These are phyloP conservation scores for Caenorhabditis angaria DNA, from an alignment of 2,888 invertebrate species.

Conservation along the genomic window DNA sequence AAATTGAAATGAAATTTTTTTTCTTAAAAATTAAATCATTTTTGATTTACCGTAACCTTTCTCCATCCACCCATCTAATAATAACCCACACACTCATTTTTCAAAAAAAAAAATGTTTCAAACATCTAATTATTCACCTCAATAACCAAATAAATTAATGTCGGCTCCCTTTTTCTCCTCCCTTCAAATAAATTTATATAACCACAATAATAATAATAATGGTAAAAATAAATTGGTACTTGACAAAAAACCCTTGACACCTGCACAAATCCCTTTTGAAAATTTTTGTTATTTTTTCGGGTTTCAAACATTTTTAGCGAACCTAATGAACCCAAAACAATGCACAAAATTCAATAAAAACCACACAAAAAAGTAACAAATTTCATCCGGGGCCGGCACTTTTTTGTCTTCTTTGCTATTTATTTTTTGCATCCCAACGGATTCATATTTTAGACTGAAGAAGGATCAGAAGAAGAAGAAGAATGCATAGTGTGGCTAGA, in stretches of 20 bases:
- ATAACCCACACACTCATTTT: no score
- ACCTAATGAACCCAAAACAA: conserved; percentile 1
- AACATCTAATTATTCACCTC: no score
- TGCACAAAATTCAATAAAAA: background rate
- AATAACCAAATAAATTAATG: no score
- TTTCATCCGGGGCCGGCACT: background rate
- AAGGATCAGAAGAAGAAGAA: conserved; percentile 2
- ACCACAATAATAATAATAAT: background rate
- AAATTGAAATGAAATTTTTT: no score
- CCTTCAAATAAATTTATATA: no score
- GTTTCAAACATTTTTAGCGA: no score
- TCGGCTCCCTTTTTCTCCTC: no score
- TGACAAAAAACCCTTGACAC: conserved; percentile 3
- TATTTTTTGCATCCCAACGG: conserved; percentile 35
- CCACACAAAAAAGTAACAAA: background rate
- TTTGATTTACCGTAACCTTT: no score
- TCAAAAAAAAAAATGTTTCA: no score
- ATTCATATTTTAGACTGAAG: conserved; percentile 32
- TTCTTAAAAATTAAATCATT: no score
- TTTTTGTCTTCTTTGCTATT: background rate
- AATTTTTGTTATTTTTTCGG: no score
- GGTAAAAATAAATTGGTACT: background rate
- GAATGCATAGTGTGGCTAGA: conserved; percentile 57
- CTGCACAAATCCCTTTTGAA: background rate
- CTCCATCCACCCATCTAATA: no score